Conservation (phyloP, 2,797 vertebrate species). For the Anolis apletophallus region DNA sequence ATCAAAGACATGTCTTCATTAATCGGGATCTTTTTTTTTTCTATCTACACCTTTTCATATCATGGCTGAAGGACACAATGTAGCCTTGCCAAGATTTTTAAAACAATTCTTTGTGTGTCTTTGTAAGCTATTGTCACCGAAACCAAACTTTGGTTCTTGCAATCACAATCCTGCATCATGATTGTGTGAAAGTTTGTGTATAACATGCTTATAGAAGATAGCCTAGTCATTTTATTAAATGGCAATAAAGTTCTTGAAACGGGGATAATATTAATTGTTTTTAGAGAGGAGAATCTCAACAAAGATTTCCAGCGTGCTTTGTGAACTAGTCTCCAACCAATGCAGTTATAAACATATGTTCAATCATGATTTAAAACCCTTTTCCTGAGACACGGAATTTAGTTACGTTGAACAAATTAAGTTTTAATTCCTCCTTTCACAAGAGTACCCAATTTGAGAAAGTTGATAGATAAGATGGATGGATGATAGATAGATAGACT, state of each 20-base stretch:
- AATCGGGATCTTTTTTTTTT: no score
- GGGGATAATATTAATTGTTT: not conserved
- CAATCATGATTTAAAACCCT: not conserved
- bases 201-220: not conserved
- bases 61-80: not conserved
- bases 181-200: not conserved
- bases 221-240: not conserved
- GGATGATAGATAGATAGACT: not conserved
- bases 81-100: not conserved
- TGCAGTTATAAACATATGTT: not conserved
- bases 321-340: not conserved
- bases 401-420: not conserved
- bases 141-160: not conserved
- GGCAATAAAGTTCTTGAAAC: not conserved
- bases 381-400: slow-evolving; percentile 14
- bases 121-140: not conserved
- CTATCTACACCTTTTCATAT: no score
- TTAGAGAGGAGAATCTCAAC: not conserved
- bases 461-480: no score
- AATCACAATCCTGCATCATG: not conserved
- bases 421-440: slow-evolving; percentile 21
- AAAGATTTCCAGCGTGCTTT: slow-evolving; percentile 19
- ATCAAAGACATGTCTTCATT: no score
- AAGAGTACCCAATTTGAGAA: not conserved
- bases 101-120: not conserved